Evolutionary conservation across 2,797 vertebrate species (phyloP).

Genomic region (Acanthurus lineatus): DNA sequence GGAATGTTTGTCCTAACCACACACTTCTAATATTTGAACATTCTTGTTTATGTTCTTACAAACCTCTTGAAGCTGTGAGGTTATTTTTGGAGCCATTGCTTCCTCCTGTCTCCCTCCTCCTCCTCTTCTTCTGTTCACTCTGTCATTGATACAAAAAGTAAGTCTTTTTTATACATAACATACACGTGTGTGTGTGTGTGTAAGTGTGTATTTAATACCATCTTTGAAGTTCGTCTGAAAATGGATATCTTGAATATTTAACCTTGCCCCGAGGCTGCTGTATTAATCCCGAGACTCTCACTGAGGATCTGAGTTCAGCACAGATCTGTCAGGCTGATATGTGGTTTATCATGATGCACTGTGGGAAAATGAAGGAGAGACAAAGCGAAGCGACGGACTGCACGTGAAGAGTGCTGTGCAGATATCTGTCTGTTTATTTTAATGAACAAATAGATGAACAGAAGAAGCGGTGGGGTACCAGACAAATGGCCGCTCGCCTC

Average conservation of each 20-base stretch:
- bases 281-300: conserved; percentile 51
- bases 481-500: neutral
- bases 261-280: conserved; percentile 50
- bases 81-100: conserved; percentile 1
- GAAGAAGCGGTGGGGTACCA: neutral
- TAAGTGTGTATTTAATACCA: conserved; percentile 3
- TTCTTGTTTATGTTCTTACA: neutral
- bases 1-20: conserved; percentile 9
- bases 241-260: conserved; percentile 73
- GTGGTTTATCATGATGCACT: conserved; percentile 7
- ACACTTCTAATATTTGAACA: conserved; percentile 8
- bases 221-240: conserved; percentile 64
- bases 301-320: conserved; percentile 38
- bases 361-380: conserved; percentile 13
- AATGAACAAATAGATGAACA: neutral
- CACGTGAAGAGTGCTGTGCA: neutral
- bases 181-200: conserved; percentile 1
- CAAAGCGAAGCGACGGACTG: neutral
- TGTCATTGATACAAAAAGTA: conserved; percentile 20
- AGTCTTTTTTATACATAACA: too few relatives aligned
- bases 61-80: neutral
- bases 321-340: conserved; percentile 41
- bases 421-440: neutral
- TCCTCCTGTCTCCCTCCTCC: conserved; percentile 1
- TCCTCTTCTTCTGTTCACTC: neutral